phyloP scores from a whole-genome alignment of 2,888 invertebrate genomes.

The Stomorhina lunata region DNA sequence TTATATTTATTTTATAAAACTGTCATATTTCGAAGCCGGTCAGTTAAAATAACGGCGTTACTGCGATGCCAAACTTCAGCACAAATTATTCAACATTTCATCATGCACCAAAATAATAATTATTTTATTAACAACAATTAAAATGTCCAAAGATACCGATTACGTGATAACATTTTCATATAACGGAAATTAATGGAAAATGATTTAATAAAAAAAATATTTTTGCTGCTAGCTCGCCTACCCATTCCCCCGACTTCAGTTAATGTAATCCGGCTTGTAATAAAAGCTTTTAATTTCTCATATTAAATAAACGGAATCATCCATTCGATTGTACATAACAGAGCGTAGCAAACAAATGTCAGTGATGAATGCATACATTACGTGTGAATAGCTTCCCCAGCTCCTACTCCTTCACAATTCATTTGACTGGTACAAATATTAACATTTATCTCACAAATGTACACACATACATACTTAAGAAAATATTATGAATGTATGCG shows the following conservation, averaged over 20 bases:
- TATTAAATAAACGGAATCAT: not conserved
- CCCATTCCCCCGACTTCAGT: not conserved
- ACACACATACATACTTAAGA: not conserved
- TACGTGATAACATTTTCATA: constrained; percentile 34
- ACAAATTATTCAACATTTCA: not conserved
- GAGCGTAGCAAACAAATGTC: constrained; percentile 30
- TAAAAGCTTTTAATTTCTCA: constrained; percentile 23
- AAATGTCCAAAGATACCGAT: constrained; percentile 19
- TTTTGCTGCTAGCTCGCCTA: not conserved
- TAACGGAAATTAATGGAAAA: constrained; percentile 19
- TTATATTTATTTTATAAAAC: too few relatives aligned
- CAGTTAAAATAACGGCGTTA: too few relatives aligned
- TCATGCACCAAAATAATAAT: not conserved
- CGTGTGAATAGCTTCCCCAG: constrained; percentile 43
- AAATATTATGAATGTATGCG: not conserved
- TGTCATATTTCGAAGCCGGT: too few relatives aligned
- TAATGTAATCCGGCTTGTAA: not conserved
- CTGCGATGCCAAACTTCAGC: too few relatives aligned
- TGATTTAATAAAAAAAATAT: constrained; percentile 7
- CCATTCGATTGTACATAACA: constrained; percentile 3
- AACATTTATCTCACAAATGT: not conserved
- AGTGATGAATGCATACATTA: constrained; percentile 55
- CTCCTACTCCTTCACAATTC: constrained; percentile 24
- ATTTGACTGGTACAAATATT: constrained; percentile 4
- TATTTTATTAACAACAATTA: constrained; percentile 33